Base-by-base conservation (phyloP, 1,140 invertebrate species). In the Drosophila fuyamai region DNA sequence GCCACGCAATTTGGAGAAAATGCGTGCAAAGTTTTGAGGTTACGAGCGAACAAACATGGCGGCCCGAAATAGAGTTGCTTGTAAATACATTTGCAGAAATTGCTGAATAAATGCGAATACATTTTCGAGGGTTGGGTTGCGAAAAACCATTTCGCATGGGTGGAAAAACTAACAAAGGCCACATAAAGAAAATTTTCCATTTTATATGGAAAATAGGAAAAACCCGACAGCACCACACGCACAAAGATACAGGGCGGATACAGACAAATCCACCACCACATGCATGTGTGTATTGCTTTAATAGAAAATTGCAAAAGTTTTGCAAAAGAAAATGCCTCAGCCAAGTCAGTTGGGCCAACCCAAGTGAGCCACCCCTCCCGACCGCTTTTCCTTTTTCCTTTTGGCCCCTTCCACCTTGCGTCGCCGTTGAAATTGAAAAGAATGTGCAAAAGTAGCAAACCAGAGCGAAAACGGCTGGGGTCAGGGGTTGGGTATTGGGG, bases 301-400 rank as follows among this genome's bases (percentile, higher is more conserved):
- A 89, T 89, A 89, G 84, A 89, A 89, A 89, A 89, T 89, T 89
- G 84, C 84, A 89, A 89, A 89, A 89, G 80, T 89, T 89, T 89
- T 59, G 84, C 81, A 81, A 89, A 89, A 88, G 83, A 88, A 88
- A 88, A 86, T 86, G 83, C 83, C 83, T 83, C 72, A 88, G 79
- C 70, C 80, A 82, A 71, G 79, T 50, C 80, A 83, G 55, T 51
- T 55, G 67, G 70, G 75, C 71, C 83, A 89, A 80, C 79, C 79
- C 76, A 79, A 79, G 65, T 74, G 65, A 72, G 65, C 29, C 41
- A n/a, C 12, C 27, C 43, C 66, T 35, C 35, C 35, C 40, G 68
- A 50, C 54, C 47, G 59, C 46, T 47, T 47, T 68, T 51, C n/a
- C 23, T 43, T 61, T 32, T 29, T 4, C 23, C n/a, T n/a, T 43